phyloP scores from a whole-genome alignment of 2,888 invertebrate genomes.

The Cryptophagus acutangulus region DNA sequence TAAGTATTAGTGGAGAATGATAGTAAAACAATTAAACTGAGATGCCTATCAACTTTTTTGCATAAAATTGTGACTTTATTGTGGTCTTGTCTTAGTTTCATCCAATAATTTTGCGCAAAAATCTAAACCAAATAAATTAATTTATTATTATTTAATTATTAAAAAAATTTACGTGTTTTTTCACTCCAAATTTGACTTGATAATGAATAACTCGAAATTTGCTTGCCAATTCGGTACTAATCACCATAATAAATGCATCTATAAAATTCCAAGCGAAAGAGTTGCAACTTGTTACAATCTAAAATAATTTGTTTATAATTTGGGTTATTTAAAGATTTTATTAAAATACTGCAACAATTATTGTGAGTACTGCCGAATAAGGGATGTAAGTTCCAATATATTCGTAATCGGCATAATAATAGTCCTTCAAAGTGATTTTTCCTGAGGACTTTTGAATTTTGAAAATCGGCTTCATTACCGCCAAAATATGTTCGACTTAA shows the following conservation, averaged over 20 bases:
- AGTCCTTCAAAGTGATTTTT: constrained; percentile 9
- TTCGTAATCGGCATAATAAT: constrained; percentile 13
- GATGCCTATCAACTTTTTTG: constrained; percentile 13
- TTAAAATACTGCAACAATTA: constrained; percentile 6
- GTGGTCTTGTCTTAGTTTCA: constrained; percentile 15
- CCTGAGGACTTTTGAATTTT: not conserved
- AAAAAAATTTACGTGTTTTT: constrained; percentile 8
- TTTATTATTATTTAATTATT: not conserved
- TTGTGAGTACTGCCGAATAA: constrained; percentile 6
- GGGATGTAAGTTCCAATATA: constrained; percentile 13
- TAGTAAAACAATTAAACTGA: constrained; percentile 13
- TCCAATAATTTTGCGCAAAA: constrained; percentile 9
- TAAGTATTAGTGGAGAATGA: constrained; percentile 16
- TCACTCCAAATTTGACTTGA: constrained; percentile 9
- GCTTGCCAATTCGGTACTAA: constrained; percentile 13
- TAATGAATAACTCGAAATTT: constrained; percentile 13
- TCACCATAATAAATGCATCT: constrained; percentile 14
- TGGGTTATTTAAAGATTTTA: not conserved
- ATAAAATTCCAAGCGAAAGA: constrained; percentile 17
- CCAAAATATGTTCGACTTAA: constrained; percentile 17
- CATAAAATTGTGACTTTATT: constrained; percentile 9
- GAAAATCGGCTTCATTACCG: constrained; percentile 10
- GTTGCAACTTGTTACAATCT: constrained; percentile 13
- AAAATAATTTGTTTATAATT: constrained; percentile 4
- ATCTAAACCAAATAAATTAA: constrained; percentile 11